Evolutionary conservation across 1,140 invertebrate species (phyloP), one percentile per base, ranked within the genome.

Genomic region (Atta texana): DNA sequence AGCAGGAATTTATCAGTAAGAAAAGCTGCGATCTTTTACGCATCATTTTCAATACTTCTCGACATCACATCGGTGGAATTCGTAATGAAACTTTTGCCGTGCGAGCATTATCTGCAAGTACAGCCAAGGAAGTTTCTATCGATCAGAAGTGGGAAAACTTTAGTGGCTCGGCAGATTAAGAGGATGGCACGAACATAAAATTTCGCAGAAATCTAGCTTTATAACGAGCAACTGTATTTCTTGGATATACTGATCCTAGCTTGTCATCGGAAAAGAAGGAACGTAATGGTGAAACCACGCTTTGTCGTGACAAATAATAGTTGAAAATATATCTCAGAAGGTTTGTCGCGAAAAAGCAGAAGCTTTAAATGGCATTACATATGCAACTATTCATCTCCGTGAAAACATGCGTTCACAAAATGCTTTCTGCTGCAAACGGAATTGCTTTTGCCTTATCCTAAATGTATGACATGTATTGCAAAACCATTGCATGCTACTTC

Each of bases 131-230:
- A 74, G 39, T 84, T 74, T 61, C 28, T 14, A 84, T 80, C 63
- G 77, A 68, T 74, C 44, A 34, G 24, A n/a, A 16, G 24, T n/a
- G 16, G 12, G 34, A 84, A 34, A 84, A 74, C 69, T 74, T 84
- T 14, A 51, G 24, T 16, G 18, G 5, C 28, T 39, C 3, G 18
- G 61, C n/a, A n/a, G 18, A 84, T 84, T 82, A 82, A 59, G 34
- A 59, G 16, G 18, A 12, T 49, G 49, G 49, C 16, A 44, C 31
- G 4, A 34, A 69, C 77, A 24, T 72, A 59, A 82, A 82, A 82
- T 82, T 74, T 82, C 31, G 10, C 16, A 68, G 39, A 16, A 81
- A 71, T 82, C 53, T 72, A 24, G 39, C 21, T 71, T 21, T 61
- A 51, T 61, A 31, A 82, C 24, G 14, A 24, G 24, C 28, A 21